Evolutionary conservation across 35 echinoderm and acorn worm genomes (phyloP), one percentile per base, ranked within the genome.

Genomic region (Hemicentrotus pulcherrimus): DNA sequence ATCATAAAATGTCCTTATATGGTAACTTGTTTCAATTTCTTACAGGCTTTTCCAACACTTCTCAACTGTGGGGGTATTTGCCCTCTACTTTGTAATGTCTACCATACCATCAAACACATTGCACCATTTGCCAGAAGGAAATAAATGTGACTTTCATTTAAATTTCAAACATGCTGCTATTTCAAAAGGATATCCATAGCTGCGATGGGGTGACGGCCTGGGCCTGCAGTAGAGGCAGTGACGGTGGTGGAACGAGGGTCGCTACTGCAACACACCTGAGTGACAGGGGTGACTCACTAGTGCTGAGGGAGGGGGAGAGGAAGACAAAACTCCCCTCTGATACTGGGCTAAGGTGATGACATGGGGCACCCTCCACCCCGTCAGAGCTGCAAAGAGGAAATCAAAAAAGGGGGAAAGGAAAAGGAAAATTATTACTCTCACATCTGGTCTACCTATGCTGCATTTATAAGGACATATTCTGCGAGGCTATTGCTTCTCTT

Each of bases 241-340:
- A 33, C 32, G 12, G 12, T 18, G 88, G 88, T 2, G 88, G 88
- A 47, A 90, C 32, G 31, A 90, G 88, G 32, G 18, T 45, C 15
- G 32, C 88, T 47, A 90, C 88, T 5, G 88, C 88, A 11, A 24
- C 19, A 28, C 88, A 90, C 88, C 88, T 33, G 88, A 46, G 31
- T 45, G 46, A 47, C 31, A 47, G 33, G 88, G 31, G 33, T 90
- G 88, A 90, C 32, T 90, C 88, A 90, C 88, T 47, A 32, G 46
- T 18, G 88, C 88, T 15, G 88, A 90, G 88, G 88, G 88, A 90
- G 46, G 88, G 88, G 31, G 19, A 90, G 46, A 47, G 88, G 88
- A 90, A 90, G 88, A 47, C 46, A 90, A 90, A 90, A 47, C 88
- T 90, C 32, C 88, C 88, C 88, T 47, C 88, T 90, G 88, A 90